Evolutionary conservation across 2,888 invertebrate species (phyloP).

Genomic region (Mimumesa dahlbomi): DNA sequence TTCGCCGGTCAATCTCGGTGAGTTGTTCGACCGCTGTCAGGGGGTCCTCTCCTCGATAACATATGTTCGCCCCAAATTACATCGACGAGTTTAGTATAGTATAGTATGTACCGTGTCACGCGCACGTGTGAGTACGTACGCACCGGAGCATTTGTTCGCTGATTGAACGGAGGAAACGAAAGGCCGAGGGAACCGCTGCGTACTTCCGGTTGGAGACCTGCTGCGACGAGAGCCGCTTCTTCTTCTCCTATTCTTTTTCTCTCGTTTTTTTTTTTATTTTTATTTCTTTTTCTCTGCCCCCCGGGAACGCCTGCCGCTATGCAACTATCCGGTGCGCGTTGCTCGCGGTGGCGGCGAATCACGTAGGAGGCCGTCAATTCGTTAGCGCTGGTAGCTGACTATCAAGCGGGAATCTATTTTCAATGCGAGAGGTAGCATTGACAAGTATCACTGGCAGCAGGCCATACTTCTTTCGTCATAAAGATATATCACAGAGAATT

Average conservation of each 20-base stretch:
- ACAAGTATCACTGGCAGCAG: slow-evolving; percentile 35
- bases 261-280: slow-evolving; percentile 10
- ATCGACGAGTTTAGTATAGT: slow-evolving; percentile 26
- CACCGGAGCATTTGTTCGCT: slow-evolving; percentile 19
- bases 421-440: slow-evolving; percentile 27
- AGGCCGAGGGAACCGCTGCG: slow-evolving; percentile 58
- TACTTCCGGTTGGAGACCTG: slow-evolving; percentile 56
- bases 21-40: slow-evolving; percentile 61
- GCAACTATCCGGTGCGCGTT: neutral
- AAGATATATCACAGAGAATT: slow-evolving; percentile 3
- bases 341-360: neutral
- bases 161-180: slow-evolving; percentile 45
- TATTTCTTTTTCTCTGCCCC: neutral
- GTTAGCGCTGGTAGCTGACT: neutral
- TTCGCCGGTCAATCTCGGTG: slow-evolving; percentile 74
- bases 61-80: slow-evolving; percentile 20
- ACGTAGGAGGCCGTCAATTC: neutral
- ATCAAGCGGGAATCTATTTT: slow-evolving; percentile 31
- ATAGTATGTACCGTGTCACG: slow-evolving; percentile 1
- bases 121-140: neutral
- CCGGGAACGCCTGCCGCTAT: neutral
- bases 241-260: too few species aligned
- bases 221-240: slow-evolving; percentile 14
- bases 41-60: neutral
- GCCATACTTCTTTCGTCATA: slow-evolving; percentile 20